A percentile compares a stretch with the other conserved stretches of the same genome.
Conservation (phyloP, 1,140 invertebrate genomes). For the Cotesia chilonis region DNA sequence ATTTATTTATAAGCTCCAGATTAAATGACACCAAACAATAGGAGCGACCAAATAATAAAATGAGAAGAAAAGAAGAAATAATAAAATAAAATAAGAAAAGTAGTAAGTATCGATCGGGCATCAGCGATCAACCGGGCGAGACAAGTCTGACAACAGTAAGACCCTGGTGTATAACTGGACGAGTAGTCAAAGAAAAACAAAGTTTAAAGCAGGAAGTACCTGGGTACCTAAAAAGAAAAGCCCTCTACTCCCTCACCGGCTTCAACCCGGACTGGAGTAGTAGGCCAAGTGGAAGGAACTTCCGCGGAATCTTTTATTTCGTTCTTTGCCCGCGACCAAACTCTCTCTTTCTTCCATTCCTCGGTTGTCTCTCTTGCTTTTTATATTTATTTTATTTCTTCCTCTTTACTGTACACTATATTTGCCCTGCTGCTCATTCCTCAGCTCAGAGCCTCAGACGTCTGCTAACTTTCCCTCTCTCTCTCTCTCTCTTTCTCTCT, state of each 20-base stretch:
- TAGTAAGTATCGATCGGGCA: neutral
- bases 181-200: constrained; percentile 55
- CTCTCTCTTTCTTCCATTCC: constrained; percentile 26
- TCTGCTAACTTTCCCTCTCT: neutral
- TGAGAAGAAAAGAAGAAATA: constrained; percentile 1
- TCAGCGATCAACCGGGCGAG: constrained; percentile 8
- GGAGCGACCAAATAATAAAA: too few species aligned
- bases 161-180: constrained; percentile 27
- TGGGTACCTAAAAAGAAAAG: constrained; percentile 56
- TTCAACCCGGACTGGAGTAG: constrained; percentile 57
- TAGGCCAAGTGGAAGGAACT: constrained; percentile 62
- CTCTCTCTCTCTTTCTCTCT: neutral
- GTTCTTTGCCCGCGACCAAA: constrained; percentile 48
- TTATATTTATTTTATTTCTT: neutral
- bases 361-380: too few species aligned
- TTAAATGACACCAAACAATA: too few species aligned
- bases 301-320: constrained; percentile 53
- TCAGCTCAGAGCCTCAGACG: neutral
- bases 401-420: neutral
- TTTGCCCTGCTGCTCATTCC: constrained; percentile 9
- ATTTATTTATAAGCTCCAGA: too few species aligned
- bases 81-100: neutral
- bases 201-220: constrained; percentile 55
- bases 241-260: constrained; percentile 44
- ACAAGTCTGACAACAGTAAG: constrained; percentile 17